Base-by-base conservation (phyloP, 35 echinoderm and acorn worm genomes). In the Diadema setosum region DNA sequence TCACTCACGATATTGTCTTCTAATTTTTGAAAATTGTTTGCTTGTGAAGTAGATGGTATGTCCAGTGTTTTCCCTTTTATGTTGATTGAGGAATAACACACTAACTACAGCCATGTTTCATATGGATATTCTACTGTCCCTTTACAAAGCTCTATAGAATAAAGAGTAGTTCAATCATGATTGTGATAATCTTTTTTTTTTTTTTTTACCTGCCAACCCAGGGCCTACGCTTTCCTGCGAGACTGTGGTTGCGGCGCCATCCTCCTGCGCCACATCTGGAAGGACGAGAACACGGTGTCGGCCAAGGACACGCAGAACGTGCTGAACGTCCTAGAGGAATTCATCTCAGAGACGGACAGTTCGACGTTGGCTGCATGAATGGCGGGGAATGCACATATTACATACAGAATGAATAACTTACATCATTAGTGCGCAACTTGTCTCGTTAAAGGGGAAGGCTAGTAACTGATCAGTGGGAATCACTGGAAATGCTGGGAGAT, bases 301-400 rank as follows among this genome's bases (percentile, higher is more conserved):
- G 82, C 89, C 29, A 78, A 95, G 60, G 96, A 99, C 81, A 91
- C 91, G 4, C 93, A 95, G 73, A 94, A 93, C 30, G 96, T 95
- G 0, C 73, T 95, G 14, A 81, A 91, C 40, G 83, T 92, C 16
- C 58, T 94, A 26, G 89, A 94, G 42, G 92, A 99, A 42, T 99
- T 99, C 81, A 91, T 96, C 43, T 88, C 85, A 45, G 85, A 88
- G 39, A 92, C 87, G 29, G 81, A 89, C 81, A 65, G 81, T 46
- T 89, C 88, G 15, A 65, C 46, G 35, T 83, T 52, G 42, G 87
- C 70, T 5, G 81, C 81, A 41, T 78, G 73, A 78, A 42, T 18
- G 35, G 44, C 39, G 0, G 34, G 73, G 39, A 34, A 5, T 67
- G 25, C n/a, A n/a, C n/a, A n/a, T n/a, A n/a, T n/a, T n/a, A n/a